Evolutionary conservation across 1,140 invertebrate genomes (phyloP).

Genomic region (Heliconius nattereri): DNA sequence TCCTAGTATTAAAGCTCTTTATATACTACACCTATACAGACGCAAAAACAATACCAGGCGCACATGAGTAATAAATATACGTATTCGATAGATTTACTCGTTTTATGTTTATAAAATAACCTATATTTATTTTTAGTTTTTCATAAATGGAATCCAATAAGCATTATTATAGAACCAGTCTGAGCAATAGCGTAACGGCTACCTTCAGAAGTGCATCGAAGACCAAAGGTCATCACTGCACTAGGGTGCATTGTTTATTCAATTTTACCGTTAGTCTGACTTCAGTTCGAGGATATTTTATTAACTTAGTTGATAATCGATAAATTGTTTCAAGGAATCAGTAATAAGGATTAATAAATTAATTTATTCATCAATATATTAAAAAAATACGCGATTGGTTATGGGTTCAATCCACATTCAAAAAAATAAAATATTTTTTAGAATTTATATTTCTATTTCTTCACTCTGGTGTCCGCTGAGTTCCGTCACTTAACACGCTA

Average conservation of each 20-base stretch:
- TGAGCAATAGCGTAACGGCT: constrained; percentile 57
- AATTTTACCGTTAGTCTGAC: constrained; percentile 11
- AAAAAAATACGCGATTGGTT: no score
- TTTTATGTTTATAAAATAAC: constrained; percentile 5
- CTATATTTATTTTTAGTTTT: neutral
- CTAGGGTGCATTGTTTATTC: constrained; percentile 29
- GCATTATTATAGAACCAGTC: constrained; percentile 50
- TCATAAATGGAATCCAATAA: constrained; percentile 47
- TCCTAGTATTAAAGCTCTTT: constrained; percentile 16
- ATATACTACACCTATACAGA: constrained; percentile 5
- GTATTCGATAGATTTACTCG: neutral
- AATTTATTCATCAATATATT: no score
- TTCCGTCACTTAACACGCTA: no score
- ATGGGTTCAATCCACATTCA: no score
- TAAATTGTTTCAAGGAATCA: constrained; percentile 11
- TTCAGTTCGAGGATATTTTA: constrained; percentile 11
- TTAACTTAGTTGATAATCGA: constrained; percentile 48
- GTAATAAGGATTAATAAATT: no score
- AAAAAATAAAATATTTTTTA: neutral
- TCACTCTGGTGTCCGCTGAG: no score
- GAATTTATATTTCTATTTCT: neutral
- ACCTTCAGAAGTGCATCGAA: constrained; percentile 43
- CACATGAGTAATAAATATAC: constrained; percentile 33
- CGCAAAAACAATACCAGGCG: constrained; percentile 42
- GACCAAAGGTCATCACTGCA: constrained; percentile 56